A percentile compares a stretch with the other conserved stretches of the same genome.
Evolutionary conservation across 1,140 invertebrate genomes (phyloP).

Genomic region (Orchestia grillus): DNA sequence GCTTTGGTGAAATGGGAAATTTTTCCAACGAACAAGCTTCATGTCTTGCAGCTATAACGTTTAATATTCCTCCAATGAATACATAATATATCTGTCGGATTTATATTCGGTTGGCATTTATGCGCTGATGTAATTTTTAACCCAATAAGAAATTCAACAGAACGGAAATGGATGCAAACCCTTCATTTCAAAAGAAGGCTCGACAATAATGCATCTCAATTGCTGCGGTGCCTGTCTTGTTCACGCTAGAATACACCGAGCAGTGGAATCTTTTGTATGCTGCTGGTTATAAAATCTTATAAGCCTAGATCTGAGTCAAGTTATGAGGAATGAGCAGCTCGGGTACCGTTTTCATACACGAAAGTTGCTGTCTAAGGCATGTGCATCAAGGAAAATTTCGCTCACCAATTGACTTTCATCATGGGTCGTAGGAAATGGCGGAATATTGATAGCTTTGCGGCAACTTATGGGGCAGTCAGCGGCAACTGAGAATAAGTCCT

Average conservation of each 20-base stretch:
- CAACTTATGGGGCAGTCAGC: too few relatives aligned
- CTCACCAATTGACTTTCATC: too few relatives aligned
- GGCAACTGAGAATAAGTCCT: too few relatives aligned
- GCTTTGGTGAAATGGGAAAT: neutral
- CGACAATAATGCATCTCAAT: neutral
- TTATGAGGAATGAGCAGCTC: too few relatives aligned
- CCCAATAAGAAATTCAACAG: neutral
- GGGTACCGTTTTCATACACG: too few relatives aligned
- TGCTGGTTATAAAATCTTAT: neutral
- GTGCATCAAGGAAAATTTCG: too few relatives aligned
- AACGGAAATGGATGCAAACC: neutral
- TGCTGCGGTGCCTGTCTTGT: too few relatives aligned
- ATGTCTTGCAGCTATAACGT: neutral
- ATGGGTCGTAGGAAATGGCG: too few relatives aligned
- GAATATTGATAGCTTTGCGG: too few relatives aligned
- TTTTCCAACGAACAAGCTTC: neutral
- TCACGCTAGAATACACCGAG: neutral
- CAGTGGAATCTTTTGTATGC: neutral
- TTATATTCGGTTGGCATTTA: neutral
- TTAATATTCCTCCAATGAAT: neutral
- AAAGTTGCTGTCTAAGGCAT: too few relatives aligned
- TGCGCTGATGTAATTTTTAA: neutral
- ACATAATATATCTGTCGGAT: neutral
- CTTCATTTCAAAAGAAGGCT: neutral
- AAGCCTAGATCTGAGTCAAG: too few relatives aligned